Conservation (phyloP, 2,888 invertebrate genomes). For the Sinopyrophorus schimmeli region DNA sequence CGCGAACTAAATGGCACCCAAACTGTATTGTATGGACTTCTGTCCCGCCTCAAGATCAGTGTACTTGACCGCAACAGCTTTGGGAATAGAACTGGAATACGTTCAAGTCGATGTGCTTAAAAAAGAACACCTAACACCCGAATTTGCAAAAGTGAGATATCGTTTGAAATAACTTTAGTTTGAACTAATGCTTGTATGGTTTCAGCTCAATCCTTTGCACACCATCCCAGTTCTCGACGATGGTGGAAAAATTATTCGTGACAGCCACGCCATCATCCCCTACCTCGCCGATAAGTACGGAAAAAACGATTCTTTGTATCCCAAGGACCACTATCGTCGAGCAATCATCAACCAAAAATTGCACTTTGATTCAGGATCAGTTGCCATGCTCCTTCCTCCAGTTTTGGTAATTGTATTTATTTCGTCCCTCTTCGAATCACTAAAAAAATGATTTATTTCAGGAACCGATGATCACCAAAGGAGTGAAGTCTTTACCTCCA, state of each 20-base stretch:
- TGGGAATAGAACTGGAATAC: conserved; percentile 56
- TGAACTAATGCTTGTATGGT: no score
- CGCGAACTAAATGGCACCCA: conserved; percentile 15
- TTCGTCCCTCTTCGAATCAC: background rate
- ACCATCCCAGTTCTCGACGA: conserved; percentile 63
- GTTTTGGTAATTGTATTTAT: no score
- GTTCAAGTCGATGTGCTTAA: conserved; percentile 57
- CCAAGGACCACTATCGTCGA: conserved; percentile 57
- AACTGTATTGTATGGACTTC: conserved; percentile 11
- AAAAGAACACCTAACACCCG: conserved; percentile 52
- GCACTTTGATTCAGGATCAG: conserved; percentile 60
- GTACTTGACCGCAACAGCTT: conserved; percentile 57
- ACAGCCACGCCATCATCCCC: conserved; percentile 58
- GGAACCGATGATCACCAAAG: conserved; percentile 1
- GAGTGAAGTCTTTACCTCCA: conserved; percentile 7
- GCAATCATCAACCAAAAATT: conserved; percentile 61
- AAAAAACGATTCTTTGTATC: conserved; percentile 58
- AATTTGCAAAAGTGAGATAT: conserved; percentile 56
- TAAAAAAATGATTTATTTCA: background rate
- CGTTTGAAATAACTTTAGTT: no score
- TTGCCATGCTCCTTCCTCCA: conserved; percentile 57
- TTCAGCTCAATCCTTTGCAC: conserved; percentile 59
- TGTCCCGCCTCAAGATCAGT: conserved; percentile 45
- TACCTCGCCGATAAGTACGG: conserved; percentile 47
- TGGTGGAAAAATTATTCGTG: conserved; percentile 57